phyloP scores from a whole-genome alignment of 1,140 invertebrate species.

The honey bee (Apis mellifera) region DNA sequence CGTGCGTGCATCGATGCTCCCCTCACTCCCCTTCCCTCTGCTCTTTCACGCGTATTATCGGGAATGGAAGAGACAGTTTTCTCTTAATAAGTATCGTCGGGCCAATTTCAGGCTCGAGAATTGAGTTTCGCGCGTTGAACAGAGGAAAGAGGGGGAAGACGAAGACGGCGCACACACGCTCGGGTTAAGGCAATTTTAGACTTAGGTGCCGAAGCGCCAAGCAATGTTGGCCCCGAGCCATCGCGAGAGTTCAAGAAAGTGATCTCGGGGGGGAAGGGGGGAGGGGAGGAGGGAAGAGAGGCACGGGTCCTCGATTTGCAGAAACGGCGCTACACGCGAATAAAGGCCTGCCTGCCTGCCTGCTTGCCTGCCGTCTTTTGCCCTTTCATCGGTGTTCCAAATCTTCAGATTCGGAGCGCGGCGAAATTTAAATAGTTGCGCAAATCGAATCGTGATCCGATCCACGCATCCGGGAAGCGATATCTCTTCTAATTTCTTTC shows the following conservation, averaged over 20 bases:
- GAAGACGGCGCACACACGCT: constrained; percentile 40
- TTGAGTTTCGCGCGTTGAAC: constrained; percentile 23
- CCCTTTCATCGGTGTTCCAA: not conserved
- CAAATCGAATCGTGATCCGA: not conserved
- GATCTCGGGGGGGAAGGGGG: not conserved
- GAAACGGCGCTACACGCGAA: not conserved
- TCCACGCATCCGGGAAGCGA: not conserved
- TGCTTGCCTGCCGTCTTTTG: constrained; percentile 13
- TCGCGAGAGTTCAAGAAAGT: constrained; percentile 49
- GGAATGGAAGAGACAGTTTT: not conserved
- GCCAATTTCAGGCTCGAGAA: not conserved
- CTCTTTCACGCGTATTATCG: too few species aligned
- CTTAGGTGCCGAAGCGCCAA: constrained; percentile 70
- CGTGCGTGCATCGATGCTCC: too few species aligned
- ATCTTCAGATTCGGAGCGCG: not conserved
- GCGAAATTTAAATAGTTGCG: constrained; percentile 12
- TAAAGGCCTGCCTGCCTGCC: not conserved
- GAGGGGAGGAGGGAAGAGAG: too few species aligned
- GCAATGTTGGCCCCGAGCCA: constrained; percentile 73
- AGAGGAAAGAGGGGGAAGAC: constrained; percentile 33
- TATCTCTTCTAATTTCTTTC: not conserved
- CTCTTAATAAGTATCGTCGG: not conserved
- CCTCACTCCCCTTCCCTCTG: too few species aligned
- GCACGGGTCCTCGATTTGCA: not conserved
- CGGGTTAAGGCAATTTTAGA: constrained; percentile 75